Evolutionary conservation across 2,888 invertebrate species (phyloP).

Genomic region (Dicyrtoma fusca): DNA sequence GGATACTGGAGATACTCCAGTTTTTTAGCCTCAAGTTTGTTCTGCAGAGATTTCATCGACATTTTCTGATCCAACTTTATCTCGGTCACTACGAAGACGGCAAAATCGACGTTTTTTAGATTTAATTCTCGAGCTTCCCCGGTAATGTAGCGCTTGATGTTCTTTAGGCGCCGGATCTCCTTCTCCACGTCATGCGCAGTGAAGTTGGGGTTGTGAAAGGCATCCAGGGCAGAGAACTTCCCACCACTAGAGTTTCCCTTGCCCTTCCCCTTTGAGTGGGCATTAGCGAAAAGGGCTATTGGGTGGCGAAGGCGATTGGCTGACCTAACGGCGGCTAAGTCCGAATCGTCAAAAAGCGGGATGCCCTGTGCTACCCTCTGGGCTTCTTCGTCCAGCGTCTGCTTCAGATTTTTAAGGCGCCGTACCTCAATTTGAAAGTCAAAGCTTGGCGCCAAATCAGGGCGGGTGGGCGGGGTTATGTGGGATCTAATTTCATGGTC

Average conservation of each 20-base stretch:
- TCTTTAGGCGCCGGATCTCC: constrained; percentile 17
- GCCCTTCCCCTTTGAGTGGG: too few species aligned
- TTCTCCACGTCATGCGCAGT: constrained; percentile 21
- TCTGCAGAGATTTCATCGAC: too few species aligned
- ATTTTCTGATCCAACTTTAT: neutral
- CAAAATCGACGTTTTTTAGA: constrained; percentile 14
- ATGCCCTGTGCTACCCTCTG: too few species aligned
- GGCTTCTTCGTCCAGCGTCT: constrained; percentile 17
- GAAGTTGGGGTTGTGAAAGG: too few species aligned
- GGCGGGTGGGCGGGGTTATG: neutral
- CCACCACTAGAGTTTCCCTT: too few species aligned
- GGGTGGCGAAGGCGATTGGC: neutral
- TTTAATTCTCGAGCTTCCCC: constrained; percentile 15
- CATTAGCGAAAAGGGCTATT: neutral
- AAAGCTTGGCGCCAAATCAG: constrained; percentile 8
- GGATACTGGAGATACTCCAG: too few species aligned
- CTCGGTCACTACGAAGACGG: constrained; percentile 22
- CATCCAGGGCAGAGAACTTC: too few species aligned
- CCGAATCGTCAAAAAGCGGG: too few species aligned
- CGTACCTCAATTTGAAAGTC: constrained; percentile 14
- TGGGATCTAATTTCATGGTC: neutral
- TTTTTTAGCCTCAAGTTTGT: too few species aligned
- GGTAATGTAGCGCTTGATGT: constrained; percentile 27
- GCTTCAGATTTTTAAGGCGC: constrained; percentile 3
- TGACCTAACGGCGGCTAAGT: too few species aligned